Evolutionary conservation across 2,113 vertebrate genomes (phyloP).

Genomic region (Prochilodus magdalenae): DNA sequence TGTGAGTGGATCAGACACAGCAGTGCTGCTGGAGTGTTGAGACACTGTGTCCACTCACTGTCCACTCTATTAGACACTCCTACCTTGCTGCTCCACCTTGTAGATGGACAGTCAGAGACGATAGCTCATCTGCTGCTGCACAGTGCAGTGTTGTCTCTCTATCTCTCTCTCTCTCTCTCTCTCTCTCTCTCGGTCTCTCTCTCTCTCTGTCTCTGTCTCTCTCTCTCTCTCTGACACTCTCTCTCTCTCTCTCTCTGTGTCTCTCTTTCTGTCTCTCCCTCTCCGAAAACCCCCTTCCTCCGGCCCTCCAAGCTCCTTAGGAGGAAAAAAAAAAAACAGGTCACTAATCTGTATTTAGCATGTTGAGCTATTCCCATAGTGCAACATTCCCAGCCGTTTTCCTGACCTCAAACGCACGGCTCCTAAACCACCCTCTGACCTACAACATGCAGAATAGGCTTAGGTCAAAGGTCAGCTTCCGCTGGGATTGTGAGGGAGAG

Average conservation of each 20-base stretch:
- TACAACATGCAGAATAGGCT: not conserved
- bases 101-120: no score
- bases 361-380: conserved; percentile 63
- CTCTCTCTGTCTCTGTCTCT: no score
- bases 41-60: no score
- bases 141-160: no score
- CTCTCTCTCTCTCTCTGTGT: not conserved
- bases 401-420: conserved; percentile 6
- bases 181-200: no score
- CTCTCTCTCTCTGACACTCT: not conserved
- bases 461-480: not conserved
- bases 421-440: conserved; percentile 21
- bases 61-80: no score
- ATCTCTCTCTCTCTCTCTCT: no score
- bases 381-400: conserved; percentile 41
- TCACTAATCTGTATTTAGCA: conserved; percentile 72
- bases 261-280: not conserved
- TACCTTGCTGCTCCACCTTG: no score
- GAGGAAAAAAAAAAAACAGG: conserved; percentile 68
- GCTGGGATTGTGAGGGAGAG: not conserved
- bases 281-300: conserved; percentile 1
- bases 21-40: no score
- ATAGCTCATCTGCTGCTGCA: no score
- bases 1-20: no score
- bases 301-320: conserved; percentile 63